Percentiles rank a stretch among this genome's conserved stretches.
phyloP scores from a whole-genome alignment of 2,888 invertebrate species.

The Molorchus minor region DNA sequence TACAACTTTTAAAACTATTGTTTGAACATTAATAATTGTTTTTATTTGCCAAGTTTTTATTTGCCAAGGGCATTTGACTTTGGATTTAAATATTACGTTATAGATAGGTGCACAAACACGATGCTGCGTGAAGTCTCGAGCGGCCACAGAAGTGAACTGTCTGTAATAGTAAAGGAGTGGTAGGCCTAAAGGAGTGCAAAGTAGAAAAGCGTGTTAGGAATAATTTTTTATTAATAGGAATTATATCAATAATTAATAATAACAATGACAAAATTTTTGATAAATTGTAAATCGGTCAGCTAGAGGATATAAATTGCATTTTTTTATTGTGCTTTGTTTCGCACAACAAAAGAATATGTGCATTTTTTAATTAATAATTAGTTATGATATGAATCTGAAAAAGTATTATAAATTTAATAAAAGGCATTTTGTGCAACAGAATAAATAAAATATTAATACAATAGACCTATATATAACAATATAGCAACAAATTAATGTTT shows the following conservation, averaged over 20 bases:
- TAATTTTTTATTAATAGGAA: constrained; percentile 51
- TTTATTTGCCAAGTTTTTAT: too few species aligned
- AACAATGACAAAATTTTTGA: constrained; percentile 55
- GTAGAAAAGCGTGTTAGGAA: constrained; percentile 14
- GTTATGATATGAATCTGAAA: constrained; percentile 51
- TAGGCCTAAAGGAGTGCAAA: constrained; percentile 13
- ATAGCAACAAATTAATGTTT: constrained; percentile 60
- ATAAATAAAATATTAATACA: constrained; percentile 20
- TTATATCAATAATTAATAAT: constrained; percentile 54
- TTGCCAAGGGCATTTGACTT: too few species aligned
- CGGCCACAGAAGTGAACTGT: too few species aligned
- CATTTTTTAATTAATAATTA: constrained; percentile 31
- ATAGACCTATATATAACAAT: constrained; percentile 58
- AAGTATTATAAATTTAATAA: constrained; percentile 42
- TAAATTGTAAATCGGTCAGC: constrained; percentile 47
- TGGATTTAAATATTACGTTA: too few species aligned
- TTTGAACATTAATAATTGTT: too few species aligned
- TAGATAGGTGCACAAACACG: too few species aligned
- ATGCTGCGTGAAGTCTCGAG: too few species aligned
- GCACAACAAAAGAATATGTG: constrained; percentile 27
- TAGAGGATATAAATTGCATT: constrained; percentile 47
- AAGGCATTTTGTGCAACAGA: constrained; percentile 35
- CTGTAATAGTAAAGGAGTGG: too few species aligned
- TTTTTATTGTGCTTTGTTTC: constrained; percentile 9
- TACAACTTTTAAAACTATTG: too few species aligned